These are phyloP conservation scores for Meriones unguiculatus DNA, from an alignment of 2,113 vertebrate genomes.

Conservation along the genomic window DNA sequence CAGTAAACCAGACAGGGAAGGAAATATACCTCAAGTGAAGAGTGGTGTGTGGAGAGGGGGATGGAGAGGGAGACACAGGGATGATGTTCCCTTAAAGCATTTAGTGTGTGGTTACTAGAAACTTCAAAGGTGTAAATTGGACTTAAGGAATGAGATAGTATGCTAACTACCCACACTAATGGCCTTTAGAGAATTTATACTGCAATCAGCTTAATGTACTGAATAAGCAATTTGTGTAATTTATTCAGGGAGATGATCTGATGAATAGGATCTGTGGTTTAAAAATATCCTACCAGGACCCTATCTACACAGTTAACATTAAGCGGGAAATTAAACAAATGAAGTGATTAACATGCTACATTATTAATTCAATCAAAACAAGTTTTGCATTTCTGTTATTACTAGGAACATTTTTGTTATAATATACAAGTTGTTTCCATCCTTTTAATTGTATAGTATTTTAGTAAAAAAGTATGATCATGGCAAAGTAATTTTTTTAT, in stretches of 20 bases:
- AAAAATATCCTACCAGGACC: conserved; percentile 34
- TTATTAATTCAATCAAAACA: conserved; percentile 60
- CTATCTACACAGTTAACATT: conserved; percentile 38
- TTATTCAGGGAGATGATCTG: conserved; percentile 40
- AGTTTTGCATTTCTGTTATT: conserved; percentile 53
- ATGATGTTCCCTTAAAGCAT: background rate
- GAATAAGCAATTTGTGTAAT: conserved; percentile 61
- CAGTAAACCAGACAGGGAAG: background rate
- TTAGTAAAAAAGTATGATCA: conserved; percentile 39
- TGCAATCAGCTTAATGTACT: conserved; percentile 40
- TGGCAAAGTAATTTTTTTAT: conserved; percentile 21
- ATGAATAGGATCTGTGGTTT: conserved; percentile 7
- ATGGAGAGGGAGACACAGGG: background rate
- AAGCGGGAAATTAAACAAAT: conserved; percentile 55
- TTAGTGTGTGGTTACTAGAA: background rate
- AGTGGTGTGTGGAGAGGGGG: too few relatives aligned
- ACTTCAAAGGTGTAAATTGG: conserved; percentile 20
- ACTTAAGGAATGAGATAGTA: background rate
- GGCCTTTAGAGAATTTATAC: conserved; percentile 51
- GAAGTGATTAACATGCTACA: background rate
- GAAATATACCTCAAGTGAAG: background rate
- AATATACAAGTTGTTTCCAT: background rate
- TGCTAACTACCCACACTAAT: conserved; percentile 25
- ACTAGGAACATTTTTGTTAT: background rate
- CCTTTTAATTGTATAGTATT: background rate